Evolutionary conservation across 1,140 invertebrate species (phyloP), one percentile per base, ranked within the genome.

Genomic region (Frieseomelitta varia): DNA sequence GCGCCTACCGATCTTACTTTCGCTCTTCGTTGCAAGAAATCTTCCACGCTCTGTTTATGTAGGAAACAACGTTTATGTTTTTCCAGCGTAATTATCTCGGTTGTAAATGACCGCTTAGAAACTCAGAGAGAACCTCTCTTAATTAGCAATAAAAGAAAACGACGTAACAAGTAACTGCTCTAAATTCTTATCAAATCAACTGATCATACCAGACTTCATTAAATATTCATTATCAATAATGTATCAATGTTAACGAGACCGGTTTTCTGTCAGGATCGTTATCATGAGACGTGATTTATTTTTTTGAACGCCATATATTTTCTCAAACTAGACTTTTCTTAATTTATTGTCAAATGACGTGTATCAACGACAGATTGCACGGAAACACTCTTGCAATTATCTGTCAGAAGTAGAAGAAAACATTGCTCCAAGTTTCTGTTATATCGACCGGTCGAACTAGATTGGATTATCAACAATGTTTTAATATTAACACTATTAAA

Each of bases 171-270:
- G n/a, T 10, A 27, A 72, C 24, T 24, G 12, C 14, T 51, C 2
- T 24, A 19, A 8, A 65, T 6, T 21, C 12, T 14, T 67, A 24
- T 61, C n/a, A 61, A 24, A 61, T n/a, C 19, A 24, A n/a, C 24
- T 12, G 11, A n/a, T 61, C 58, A 61, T 61, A 61, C 24, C 12
- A 47, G 8, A n/a, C n/a, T n/a, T n/a, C 39, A 8, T 11, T 65
- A 21, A 27, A 34, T 10, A 6, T 21, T 56, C 10, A 61, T 27
- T 19, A 19, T 8, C 11, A 21, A 53, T 27, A 12, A 63, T 15
- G 19, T 39, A 83, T 69, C 53, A 58, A 83, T 78, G 69, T 69
- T 55, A 69, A 61, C 71, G 10, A 27, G 11, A 6, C 1, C 21
- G 58, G 11, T 78, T 19, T 51, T 47, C 34, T 15, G 14, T 1